Evolutionary conservation across 2,113 vertebrate genomes (phyloP).

Genomic region (Erythrocercus mccallii): DNA sequence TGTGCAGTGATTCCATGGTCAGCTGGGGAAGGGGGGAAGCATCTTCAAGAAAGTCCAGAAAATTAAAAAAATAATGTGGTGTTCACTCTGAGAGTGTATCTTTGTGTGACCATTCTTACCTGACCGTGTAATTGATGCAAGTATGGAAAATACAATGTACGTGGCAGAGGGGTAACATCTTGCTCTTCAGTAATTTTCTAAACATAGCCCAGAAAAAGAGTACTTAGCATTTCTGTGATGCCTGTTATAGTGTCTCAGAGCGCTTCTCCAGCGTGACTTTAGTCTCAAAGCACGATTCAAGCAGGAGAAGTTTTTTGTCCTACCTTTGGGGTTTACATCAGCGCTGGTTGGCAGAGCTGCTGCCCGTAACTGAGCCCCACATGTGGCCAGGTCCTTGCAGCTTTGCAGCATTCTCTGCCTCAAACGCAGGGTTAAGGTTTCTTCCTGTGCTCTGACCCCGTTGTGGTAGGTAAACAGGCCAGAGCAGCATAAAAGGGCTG

Average conservation of each 20-base stretch:
- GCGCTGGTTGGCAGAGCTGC: background rate
- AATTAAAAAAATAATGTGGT: background rate
- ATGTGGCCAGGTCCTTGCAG: background rate
- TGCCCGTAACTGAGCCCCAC: background rate
- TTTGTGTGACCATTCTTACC: background rate
- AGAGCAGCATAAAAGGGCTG: conserved; percentile 23
- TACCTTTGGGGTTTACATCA: background rate
- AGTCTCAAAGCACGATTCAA: background rate
- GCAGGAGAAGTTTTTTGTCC: background rate
- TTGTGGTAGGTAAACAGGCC: conserved; percentile 36
- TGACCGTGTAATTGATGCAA: background rate
- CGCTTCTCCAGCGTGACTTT: background rate
- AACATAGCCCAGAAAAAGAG: background rate
- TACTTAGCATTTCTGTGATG: background rate
- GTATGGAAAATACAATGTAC: background rate
- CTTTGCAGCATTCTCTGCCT: background rate
- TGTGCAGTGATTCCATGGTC: background rate
- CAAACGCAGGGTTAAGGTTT: conserved; percentile 12
- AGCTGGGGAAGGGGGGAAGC: background rate
- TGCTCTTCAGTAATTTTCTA: background rate
- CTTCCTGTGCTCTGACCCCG: conserved; percentile 57
- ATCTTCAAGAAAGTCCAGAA: background rate
- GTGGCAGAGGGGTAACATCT: background rate
- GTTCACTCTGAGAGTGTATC: background rate
- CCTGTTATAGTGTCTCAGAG: background rate